Evolutionary conservation across 1,140 invertebrate species (phyloP).

Genomic region (Caenorhabditis briggsae): DNA sequence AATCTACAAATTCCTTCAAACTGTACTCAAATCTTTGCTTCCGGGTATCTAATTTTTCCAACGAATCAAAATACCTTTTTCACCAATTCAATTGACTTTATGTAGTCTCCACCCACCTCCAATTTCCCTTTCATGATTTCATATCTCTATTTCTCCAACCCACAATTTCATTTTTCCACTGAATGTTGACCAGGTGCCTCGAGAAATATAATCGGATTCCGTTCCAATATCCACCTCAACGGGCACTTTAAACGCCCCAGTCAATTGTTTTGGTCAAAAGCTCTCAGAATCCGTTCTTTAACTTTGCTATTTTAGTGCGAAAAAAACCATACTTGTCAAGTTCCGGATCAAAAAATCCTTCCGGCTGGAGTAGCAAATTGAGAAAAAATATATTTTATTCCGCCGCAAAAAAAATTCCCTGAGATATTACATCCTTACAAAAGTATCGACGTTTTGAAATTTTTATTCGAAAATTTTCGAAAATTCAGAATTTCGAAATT

Average conservation of each 20-base stretch:
- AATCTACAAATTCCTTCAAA: too few species aligned
- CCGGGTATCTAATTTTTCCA: neutral
- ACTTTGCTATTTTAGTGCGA: too few species aligned
- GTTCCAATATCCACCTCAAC: constrained; percentile 17
- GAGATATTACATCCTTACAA: too few species aligned
- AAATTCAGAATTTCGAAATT: too few species aligned
- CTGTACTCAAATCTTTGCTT: too few species aligned
- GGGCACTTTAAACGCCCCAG: constrained; percentile 11
- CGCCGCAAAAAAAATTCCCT: too few species aligned
- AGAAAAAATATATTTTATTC: too few species aligned
- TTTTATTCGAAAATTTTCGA: too few species aligned
- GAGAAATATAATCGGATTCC: constrained; percentile 33
- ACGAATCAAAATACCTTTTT: neutral
- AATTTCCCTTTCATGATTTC: constrained; percentile 5
- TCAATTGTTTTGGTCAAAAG: constrained; percentile 5
- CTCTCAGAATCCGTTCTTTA: neutral
- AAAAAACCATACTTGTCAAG: too few species aligned
- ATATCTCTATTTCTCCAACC: neutral
- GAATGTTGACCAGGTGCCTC: constrained; percentile 9
- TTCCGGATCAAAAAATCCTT: too few species aligned
- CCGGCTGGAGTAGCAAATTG: too few species aligned
- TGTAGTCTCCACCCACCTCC: neutral
- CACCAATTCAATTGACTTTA: neutral
- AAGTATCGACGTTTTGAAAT: too few species aligned
- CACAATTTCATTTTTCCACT: neutral